Percentiles rank a stretch among this genome's conserved stretches.
These are phyloP conservation scores for Lagopus leucura DNA, from an alignment of 2,113 vertebrate genomes.

Conservation along the genomic window DNA sequence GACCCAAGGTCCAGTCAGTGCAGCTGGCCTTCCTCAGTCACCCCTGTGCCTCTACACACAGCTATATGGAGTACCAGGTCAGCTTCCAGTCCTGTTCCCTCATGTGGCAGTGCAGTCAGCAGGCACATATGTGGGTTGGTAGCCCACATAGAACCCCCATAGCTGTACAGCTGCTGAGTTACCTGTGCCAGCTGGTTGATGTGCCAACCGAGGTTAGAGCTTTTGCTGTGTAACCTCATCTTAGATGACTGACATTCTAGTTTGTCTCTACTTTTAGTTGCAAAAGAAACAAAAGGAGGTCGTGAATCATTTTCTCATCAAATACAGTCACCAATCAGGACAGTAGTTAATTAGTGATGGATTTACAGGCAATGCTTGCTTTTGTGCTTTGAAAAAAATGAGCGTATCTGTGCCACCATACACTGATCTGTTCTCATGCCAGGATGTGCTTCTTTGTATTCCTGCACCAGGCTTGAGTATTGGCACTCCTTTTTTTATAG, in stretches of 20 bases:
- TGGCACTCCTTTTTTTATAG: not conserved
- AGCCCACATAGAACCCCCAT: not conserved
- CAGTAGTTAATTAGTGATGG: not conserved
- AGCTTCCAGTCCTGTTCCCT: not conserved
- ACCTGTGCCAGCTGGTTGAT: not conserved
- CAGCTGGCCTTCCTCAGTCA: not conserved
- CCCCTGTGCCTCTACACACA: not conserved
- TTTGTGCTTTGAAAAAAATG: slow-evolving; percentile 12
- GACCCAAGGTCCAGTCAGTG: accelerated
- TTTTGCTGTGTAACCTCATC: not conserved
- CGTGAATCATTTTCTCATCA: not conserved
- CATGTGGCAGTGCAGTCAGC: not conserved
- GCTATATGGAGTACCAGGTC: not conserved
- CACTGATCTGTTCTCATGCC: not conserved
- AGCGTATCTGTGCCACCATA: not conserved
- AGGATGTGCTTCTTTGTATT: not conserved
- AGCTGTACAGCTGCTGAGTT: not conserved
- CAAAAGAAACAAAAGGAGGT: not conserved
- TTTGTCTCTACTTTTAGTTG: not conserved
- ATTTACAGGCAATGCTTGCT: not conserved
- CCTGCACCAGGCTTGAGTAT: not conserved
- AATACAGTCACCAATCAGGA: not conserved
- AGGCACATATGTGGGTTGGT: accelerated
- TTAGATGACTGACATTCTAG: not conserved
- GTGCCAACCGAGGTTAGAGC: not conserved